Conservation (phyloP, 2,888 invertebrate genomes). For the Neoitamus cyanurus region DNA sequence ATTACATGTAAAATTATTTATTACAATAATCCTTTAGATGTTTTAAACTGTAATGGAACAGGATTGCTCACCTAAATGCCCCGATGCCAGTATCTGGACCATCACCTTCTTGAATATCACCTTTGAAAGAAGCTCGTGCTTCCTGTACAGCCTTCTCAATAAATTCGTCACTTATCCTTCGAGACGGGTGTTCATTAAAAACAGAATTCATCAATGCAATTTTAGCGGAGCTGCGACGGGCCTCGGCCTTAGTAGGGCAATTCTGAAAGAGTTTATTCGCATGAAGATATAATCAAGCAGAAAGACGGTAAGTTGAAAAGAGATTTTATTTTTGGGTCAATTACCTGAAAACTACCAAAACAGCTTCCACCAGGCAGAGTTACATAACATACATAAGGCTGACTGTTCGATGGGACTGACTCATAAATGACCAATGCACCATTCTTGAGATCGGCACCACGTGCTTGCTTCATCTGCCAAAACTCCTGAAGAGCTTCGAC, state of each 20-base stretch:
- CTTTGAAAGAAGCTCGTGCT: slow-evolving; percentile 87
- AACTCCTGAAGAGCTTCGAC: slow-evolving; percentile 96
- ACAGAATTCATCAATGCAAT: slow-evolving; percentile 97
- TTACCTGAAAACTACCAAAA: slow-evolving; percentile 94
- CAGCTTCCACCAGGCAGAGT: slow-evolving; percentile 95
- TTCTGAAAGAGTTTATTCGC: slow-evolving; percentile 70
- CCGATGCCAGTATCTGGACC: slow-evolving; percentile 79
- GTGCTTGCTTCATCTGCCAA: slow-evolving; percentile 95
- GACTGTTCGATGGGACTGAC: slow-evolving; percentile 89
- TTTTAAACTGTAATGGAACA: background rate
- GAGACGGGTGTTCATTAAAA: slow-evolving; percentile 94
- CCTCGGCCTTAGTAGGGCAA: slow-evolving; percentile 95
- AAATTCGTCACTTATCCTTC: slow-evolving; percentile 92
- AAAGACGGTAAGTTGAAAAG: background rate
- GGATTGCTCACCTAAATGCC: slow-evolving; percentile 70
- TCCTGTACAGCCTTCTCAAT: slow-evolving; percentile 93
- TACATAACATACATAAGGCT: slow-evolving; percentile 94
- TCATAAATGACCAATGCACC: slow-evolving; percentile 95
- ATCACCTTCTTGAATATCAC: slow-evolving; percentile 71
- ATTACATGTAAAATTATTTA: background rate
- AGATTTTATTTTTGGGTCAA: background rate
- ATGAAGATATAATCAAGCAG: background rate
- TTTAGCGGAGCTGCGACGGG: slow-evolving; percentile 92
- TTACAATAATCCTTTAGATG: background rate
- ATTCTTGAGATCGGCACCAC: slow-evolving; percentile 85